These are phyloP conservation scores for Sitobion miscanthi DNA, from an alignment of 1,140 invertebrate species.

Conservation along the genomic window DNA sequence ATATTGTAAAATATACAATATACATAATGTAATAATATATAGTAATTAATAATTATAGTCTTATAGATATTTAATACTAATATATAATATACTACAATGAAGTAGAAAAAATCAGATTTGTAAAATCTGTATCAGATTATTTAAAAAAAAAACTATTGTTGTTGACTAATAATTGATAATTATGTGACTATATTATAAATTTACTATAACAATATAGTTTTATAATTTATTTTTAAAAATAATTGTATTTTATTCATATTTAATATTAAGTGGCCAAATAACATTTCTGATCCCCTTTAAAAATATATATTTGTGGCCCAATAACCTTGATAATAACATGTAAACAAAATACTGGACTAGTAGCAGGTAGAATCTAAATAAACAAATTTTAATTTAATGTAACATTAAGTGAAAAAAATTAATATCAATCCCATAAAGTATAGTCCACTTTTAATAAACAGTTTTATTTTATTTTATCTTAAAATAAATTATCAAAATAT, in stretches of 20 bases:
- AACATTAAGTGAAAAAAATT: not conserved
- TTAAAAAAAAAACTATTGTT: not conserved
- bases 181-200: not conserved
- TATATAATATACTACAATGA: not conserved
- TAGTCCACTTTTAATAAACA: not conserved
- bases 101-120: not conserved
- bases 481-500: not conserved
- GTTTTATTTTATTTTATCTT: not conserved
- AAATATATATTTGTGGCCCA: not conserved
- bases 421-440: not conserved
- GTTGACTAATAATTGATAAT: not conserved
- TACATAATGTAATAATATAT: not conserved
- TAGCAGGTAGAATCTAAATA: not conserved
- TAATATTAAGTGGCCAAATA: not conserved
- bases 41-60: not conserved
- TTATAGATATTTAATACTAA: not conserved
- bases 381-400: too few species aligned
- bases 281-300: not conserved
- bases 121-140: not conserved
- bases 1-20: too few species aligned
- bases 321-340: not conserved
- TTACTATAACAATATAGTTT: not conserved
- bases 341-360: not conserved
- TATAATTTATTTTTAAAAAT: not conserved
- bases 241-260: too few species aligned